These are phyloP conservation scores for Sminthurides aquaticus DNA, from an alignment of 2,888 invertebrate species.

Conservation along the genomic window DNA sequence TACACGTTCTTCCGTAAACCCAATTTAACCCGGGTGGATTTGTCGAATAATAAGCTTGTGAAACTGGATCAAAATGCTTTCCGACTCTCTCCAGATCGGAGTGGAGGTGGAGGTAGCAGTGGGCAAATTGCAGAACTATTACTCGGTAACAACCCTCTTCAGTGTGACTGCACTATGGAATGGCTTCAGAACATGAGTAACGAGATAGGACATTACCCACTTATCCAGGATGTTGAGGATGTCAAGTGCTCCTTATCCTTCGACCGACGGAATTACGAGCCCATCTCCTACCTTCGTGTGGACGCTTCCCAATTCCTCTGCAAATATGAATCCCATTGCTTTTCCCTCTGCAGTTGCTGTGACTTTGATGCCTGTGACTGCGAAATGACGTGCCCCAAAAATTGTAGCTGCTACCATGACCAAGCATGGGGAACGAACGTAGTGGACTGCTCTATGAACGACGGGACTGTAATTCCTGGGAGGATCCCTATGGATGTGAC, in stretches of 20 bases:
- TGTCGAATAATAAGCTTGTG: conserved; percentile 71
- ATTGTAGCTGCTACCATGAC: conserved; percentile 83
- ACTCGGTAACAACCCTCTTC: conserved; percentile 75
- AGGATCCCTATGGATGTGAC: conserved; percentile 86
- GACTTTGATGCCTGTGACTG: conserved; percentile 88
- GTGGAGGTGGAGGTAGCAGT: conserved; percentile 12
- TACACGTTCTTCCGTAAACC: conserved; percentile 81
- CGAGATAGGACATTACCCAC: conserved; percentile 68
- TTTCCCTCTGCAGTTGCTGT: conserved; percentile 79
- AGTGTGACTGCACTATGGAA: conserved; percentile 85
- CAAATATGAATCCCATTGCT: conserved; percentile 76
- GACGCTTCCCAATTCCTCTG: conserved; percentile 76
- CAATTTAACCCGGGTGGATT: conserved; percentile 71
- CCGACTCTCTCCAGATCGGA: conserved; percentile 45
- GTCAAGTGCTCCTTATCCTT: conserved; percentile 74
- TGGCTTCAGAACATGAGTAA: conserved; percentile 68
- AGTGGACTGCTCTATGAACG: conserved; percentile 62
- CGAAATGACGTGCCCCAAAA: conserved; percentile 80
- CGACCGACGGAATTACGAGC: conserved; percentile 64
- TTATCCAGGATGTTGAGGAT: conserved; percentile 71
- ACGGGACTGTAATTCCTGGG: conserved; percentile 59
- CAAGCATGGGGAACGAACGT: conserved; percentile 79
- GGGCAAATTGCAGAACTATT: conserved; percentile 65
- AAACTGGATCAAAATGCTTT: conserved; percentile 47
- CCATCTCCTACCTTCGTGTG: conserved; percentile 68